Conservation (phyloP, 2,113 vertebrate genomes). For the Amblyornis subalaris region DNA sequence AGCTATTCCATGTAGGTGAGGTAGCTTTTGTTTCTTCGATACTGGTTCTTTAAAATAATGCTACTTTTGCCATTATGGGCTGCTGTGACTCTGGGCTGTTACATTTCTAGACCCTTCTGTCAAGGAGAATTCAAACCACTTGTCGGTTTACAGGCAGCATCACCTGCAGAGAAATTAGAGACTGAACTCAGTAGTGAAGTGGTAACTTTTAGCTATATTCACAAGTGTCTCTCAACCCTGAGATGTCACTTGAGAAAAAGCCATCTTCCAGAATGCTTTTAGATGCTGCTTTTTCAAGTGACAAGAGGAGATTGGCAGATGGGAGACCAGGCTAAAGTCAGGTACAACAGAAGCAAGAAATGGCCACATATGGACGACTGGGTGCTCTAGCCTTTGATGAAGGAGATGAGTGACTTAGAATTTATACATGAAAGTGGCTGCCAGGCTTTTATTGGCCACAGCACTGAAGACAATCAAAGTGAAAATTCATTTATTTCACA, state of each 20-base stretch:
- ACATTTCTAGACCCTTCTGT: not conserved
- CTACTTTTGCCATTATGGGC: not conserved
- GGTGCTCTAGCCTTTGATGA: not conserved
- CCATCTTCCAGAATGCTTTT: not conserved
- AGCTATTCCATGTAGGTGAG: not conserved
- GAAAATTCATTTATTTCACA: not conserved
- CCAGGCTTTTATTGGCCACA: not conserved
- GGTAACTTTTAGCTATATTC: constrained; percentile 22
- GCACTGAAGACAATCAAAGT: not conserved
- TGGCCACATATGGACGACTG: not conserved
- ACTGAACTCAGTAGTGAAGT: constrained; percentile 8
- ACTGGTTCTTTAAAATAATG: not conserved
- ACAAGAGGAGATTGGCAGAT: not conserved
- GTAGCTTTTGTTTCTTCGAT: not conserved
- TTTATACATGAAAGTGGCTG: not conserved
- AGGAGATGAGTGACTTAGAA: not conserved
- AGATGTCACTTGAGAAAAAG: constrained; percentile 29
- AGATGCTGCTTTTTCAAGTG: constrained; percentile 2
- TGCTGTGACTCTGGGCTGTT: not conserved
- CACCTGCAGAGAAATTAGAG: constrained; percentile 10
- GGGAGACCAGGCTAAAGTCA: not conserved
- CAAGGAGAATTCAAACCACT: constrained; percentile 5
- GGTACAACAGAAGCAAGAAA: not conserved
- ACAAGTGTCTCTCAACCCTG: constrained; percentile 25
- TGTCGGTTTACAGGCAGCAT: not conserved